Base-by-base conservation (phyloP, 2,888 invertebrate genomes). In the Eugnorisma glareosa region DNA sequence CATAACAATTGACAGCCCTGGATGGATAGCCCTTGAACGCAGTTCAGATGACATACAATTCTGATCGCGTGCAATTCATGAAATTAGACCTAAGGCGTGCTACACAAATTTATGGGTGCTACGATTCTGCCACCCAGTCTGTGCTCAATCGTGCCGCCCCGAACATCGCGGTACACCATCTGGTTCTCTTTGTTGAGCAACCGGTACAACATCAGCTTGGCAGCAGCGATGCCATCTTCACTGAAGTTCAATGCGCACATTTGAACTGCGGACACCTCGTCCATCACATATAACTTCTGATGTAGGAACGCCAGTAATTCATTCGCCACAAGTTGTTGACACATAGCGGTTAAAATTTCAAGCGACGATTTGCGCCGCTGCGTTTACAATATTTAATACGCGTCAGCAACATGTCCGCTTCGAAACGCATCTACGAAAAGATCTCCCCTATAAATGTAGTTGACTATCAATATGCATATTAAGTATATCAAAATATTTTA, bases 401-500 rank as follows among this genome's bases (percentile, higher is more conserved):
- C 54, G 54, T n/a, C 54, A 54, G 54, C n/a, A 54, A 54, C 54
- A 54, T 11, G 54, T n/a, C 54, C 54, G n/a, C n/a, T n/a, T 11
- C n/a, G n/a, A 10, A 51, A n/a, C 11, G 10, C 24, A 51, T 18
- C 45, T 48, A 48, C 45, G 18, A 48, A 43, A 48, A 48, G 7
- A 24, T 51, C 51, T 11, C 54, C 54, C 5, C 43, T 43, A 18
- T 45, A 18, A 24, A 10, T 54, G 21, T 48, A 48, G 21, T 31
- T 59, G 8, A 8, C 31, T 59, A 7, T 59, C 18, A 59, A 31
- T 18, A 28, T 57, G 13, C n/a, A 28, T 28, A 7, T 15, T 57
- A 31, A 59, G 31, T 31, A 24, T 24, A 63, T 63, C n/a, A 64
- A 64, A 40, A 40, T 24, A 40, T n/a, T 37, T 37, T 24, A 81